These are phyloP conservation scores for Drosophila mayri DNA, from an alignment of 1,140 invertebrate genomes.

Conservation along the genomic window DNA sequence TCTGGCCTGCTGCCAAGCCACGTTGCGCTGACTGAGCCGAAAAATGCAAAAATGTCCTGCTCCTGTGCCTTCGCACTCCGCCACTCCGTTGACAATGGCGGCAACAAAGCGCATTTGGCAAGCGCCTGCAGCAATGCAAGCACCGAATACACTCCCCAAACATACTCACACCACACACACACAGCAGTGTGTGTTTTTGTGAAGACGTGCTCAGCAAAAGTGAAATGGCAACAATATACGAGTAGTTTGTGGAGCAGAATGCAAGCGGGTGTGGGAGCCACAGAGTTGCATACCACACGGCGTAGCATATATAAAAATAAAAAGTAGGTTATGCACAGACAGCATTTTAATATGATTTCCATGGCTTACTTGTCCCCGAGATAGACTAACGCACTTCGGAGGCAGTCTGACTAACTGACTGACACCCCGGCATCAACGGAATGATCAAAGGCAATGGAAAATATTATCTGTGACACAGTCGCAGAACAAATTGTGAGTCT, in stretches of 20 bases:
- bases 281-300: constrained; percentile 12
- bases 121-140: constrained; percentile 73
- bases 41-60: constrained; percentile 73
- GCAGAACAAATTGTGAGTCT: constrained; percentile 37
- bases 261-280: constrained; percentile 24
- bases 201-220: constrained; percentile 76
- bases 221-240: constrained; percentile 74
- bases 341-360: constrained; percentile 82
- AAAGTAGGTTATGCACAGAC: constrained; percentile 79
- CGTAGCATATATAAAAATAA: constrained; percentile 56
- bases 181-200: constrained; percentile 32
- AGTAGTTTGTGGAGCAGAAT: constrained; percentile 22
- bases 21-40: constrained; percentile 78
- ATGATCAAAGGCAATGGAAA: constrained; percentile 48
- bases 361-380: constrained; percentile 60
- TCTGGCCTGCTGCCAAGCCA: constrained; percentile 65
- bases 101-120: constrained; percentile 80
- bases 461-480: constrained; percentile 37
- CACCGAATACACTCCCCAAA: constrained; percentile 3
- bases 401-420: constrained; percentile 36
- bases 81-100: constrained; percentile 75
- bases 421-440: constrained; percentile 33
- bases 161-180: constrained; percentile 10
- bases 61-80: constrained; percentile 17
- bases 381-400: constrained; percentile 45